Evolutionary conservation across 2,113 vertebrate genomes (phyloP), one percentile per base, ranked within the genome.

Genomic region (Phoenicopterus ruber): DNA sequence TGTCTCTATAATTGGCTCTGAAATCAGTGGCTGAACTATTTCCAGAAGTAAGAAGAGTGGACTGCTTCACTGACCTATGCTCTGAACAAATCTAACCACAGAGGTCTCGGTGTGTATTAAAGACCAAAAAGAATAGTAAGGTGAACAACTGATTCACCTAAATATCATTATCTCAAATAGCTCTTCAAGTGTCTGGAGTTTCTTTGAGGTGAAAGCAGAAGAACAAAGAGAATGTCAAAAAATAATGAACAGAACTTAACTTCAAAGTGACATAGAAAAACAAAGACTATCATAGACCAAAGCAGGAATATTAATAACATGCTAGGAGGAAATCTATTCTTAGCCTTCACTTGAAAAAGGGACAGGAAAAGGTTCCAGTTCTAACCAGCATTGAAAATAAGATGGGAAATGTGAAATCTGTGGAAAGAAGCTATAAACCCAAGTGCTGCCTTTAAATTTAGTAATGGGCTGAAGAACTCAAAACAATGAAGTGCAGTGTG

Each of bases 401-500:
- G 86, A 94, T 76, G 89, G 82, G 65, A 96, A 95, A 95, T 76
- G 55, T 88, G 88, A 89, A 95, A 94, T 94, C 89, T 59, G 36
- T 87, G 78, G 89, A 95, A 97, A 97, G 70, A 94, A 77, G 38
- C 47, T 89, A 74, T 94, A 95, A 96, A 94, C 62, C 20, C 7
- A 94, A 87, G 49, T 44, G 42, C 28, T 91, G 82, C 15, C 47
- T 95, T 94, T 93, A 84, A 87, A 82, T 97, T 91, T 89, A 96
- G 89, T 65, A 92, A 62, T 46, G 55, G 74, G 12, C 73, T 85
- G 58, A 94, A 92, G 79, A 88, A 96, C 90, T 93, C 81, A 61
- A 88, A 96, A 97, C 97, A 97, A 96, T 94, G 95, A 95, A 57
- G 69, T 66, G 28, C 93, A 97, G 85, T 98, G 96, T 97, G 67